These are phyloP conservation scores for Lamprotornis superbus DNA, from an alignment of 2,113 vertebrate genomes.

Conservation along the genomic window DNA sequence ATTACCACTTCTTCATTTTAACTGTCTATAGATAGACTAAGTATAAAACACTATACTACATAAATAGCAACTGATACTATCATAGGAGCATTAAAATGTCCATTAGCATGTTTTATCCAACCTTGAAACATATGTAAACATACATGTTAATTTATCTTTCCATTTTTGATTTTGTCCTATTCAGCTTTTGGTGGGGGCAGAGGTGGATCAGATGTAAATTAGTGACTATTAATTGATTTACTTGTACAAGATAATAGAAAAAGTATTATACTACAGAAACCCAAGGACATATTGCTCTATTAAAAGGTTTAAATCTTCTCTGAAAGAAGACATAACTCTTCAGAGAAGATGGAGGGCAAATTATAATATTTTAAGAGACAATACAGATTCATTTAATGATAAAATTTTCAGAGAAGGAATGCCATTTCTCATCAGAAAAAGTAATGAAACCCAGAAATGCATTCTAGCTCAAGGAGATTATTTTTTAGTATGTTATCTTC, in stretches of 20 bases:
- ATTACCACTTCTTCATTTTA: neutral
- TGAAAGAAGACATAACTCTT: neutral
- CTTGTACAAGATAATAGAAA: neutral
- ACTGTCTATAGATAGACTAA: neutral
- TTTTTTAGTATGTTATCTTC: conserved; percentile 36
- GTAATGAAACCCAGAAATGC: neutral
- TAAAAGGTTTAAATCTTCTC: neutral
- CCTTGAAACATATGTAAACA: neutral
- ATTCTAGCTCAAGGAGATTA: neutral
- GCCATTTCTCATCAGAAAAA: neutral
- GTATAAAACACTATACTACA: neutral
- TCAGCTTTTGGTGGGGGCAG: neutral
- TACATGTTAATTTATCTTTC: neutral
- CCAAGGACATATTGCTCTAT: neutral
- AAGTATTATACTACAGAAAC: neutral
- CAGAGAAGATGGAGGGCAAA: neutral
- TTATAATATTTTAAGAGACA: neutral
- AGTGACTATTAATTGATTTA: neutral
- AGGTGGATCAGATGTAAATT: neutral
- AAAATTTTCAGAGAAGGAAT: neutral
- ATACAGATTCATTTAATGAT: neutral
- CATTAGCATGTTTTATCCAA: neutral
- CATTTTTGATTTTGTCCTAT: neutral
- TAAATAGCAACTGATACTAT: neutral
- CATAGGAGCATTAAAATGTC: neutral